Conservation (phyloP, 2,888 invertebrate genomes). For the Drosophila sordidapex region DNA sequence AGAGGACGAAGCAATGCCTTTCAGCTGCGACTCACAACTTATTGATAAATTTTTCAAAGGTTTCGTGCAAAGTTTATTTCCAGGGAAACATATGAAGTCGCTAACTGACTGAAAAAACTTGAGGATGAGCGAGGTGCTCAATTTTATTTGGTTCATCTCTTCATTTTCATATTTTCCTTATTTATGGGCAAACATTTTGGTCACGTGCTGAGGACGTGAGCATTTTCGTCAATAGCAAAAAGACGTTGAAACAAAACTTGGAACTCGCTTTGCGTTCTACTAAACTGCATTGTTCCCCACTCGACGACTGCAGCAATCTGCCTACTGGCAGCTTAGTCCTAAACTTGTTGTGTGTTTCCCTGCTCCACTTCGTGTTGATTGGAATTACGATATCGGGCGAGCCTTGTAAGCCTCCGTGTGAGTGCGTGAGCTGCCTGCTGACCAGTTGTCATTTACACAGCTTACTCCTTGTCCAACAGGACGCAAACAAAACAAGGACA, state of each 20-base stretch:
- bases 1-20: slow-evolving; percentile 20
- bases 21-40: slow-evolving; percentile 47
- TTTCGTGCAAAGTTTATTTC: slow-evolving; percentile 43
- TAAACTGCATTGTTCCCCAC: slow-evolving; percentile 50
- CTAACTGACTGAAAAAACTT: slow-evolving; percentile 54
- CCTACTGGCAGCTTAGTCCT: slow-evolving; percentile 14
- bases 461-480: slow-evolving; percentile 64
- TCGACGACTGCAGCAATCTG: slow-evolving; percentile 43
- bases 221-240: slow-evolving; percentile 63
- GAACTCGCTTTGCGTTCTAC: slow-evolving; percentile 4
- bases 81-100: slow-evolving; percentile 60
- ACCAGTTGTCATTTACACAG: slow-evolving; percentile 43
- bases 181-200: slow-evolving; percentile 71
- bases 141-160: slow-evolving; percentile 49
- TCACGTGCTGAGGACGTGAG: slow-evolving; percentile 74
- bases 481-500: slow-evolving; percentile 36
- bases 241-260: slow-evolving; percentile 34
- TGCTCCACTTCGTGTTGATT: slow-evolving; percentile 24
- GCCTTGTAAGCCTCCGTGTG: slow-evolving; percentile 47
- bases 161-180: slow-evolving; percentile 76
- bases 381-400: slow-evolving; percentile 53
- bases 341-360: slow-evolving; percentile 27
- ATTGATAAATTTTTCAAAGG: slow-evolving; percentile 77
- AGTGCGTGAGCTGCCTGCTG: slow-evolving; percentile 33
- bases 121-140: slow-evolving; percentile 10